Percentiles rank a stretch among this genome's conserved stretches.
Evolutionary conservation across 92 coral and sea anemone species (phyloP).

Genomic region (Actinostola sp.): DNA sequence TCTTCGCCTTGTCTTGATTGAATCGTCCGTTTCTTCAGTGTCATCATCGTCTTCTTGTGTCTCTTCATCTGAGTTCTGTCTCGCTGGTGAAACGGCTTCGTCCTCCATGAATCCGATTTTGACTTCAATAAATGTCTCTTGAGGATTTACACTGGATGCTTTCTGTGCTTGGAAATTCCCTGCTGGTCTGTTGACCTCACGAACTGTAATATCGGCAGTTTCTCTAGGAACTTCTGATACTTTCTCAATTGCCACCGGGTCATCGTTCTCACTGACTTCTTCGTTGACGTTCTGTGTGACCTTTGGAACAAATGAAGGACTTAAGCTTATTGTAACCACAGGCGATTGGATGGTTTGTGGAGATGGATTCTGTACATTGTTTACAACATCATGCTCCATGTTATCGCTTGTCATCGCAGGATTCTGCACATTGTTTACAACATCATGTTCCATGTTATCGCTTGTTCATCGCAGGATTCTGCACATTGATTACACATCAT

Average conservation of each 20-base stretch:
- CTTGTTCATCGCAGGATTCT: no score
- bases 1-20: not conserved
- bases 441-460: no score
- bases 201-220: constrained; percentile 8
- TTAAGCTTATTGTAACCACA: not conserved
- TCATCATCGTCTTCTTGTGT: not conserved
- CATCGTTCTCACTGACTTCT: not conserved
- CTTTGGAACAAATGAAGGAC: not conserved
- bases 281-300: no score
- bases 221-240: not conserved
- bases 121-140: constrained; percentile 4
- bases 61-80: not conserved
- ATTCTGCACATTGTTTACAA: no score
- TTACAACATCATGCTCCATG: not conserved
- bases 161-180: not conserved
- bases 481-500: no score
- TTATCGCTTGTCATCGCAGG: no score
- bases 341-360: not conserved
- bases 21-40: not conserved
- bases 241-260: not conserved
- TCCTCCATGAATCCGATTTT: constrained; percentile 3
- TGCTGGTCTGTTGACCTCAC: not conserved
- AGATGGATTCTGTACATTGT: not conserved
- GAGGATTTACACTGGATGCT: not conserved
- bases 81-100: no score